Conservation (phyloP, 2,797 vertebrate species). For the Sparus aurata region DNA sequence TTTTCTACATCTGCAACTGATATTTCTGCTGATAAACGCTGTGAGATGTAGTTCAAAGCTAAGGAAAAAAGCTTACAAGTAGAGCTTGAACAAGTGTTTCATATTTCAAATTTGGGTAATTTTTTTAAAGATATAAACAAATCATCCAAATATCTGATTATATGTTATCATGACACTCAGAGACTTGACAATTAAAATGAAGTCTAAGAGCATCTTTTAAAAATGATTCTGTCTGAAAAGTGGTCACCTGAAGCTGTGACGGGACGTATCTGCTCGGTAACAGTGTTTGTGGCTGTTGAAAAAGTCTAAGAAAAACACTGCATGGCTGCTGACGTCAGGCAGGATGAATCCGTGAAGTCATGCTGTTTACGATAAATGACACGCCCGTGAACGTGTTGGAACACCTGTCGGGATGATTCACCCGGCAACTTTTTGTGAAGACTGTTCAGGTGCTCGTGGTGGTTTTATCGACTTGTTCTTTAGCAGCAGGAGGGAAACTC, state of each 20-base stretch:
- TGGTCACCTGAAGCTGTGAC: not conserved
- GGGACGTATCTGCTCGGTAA: not conserved
- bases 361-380: not conserved
- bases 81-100: not conserved
- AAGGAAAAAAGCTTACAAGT: not conserved
- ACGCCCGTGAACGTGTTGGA: conserved; percentile 16
- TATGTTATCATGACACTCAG: not conserved
- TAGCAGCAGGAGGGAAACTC: not conserved
- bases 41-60: not conserved
- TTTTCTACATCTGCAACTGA: not conserved
- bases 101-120: not conserved
- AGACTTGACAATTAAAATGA: not conserved
- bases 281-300: conserved; percentile 1
- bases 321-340: not conserved
- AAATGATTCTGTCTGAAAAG: not conserved
- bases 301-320: conserved; percentile 9
- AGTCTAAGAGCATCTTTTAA: not conserved
- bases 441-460: not conserved
- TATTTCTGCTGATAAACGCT: not conserved
- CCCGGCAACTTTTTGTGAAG: not conserved
- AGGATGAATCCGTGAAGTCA: not conserved
- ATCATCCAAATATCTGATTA: not conserved
- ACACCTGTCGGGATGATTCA: conserved; percentile 30
- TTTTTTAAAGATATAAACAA: not conserved
- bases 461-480: not conserved